phyloP scores from a whole-genome alignment of 1,140 invertebrate genomes.

The Brachionus angularis region DNA sequence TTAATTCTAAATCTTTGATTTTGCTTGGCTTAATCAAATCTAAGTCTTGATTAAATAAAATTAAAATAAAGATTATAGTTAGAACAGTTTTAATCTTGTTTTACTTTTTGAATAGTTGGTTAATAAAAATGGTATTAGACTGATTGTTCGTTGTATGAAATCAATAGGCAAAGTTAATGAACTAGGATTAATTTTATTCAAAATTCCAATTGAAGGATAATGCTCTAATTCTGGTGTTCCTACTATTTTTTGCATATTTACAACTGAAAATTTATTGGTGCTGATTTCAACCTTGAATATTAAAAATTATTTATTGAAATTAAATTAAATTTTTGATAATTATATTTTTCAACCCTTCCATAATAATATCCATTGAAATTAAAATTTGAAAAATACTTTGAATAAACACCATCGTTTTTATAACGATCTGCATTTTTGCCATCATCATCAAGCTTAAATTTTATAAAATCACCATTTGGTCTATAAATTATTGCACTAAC shows the following conservation, averaged over 20 bases:
- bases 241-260: background rate
- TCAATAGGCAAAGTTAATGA: background rate
- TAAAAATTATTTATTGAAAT: background rate
- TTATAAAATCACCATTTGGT: slow-evolving; percentile 38
- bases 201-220: background rate
- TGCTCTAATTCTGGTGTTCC: background rate
- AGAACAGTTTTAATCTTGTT: too few relatives aligned
- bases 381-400: slow-evolving; percentile 37
- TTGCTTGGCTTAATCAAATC: slow-evolving; percentile 8
- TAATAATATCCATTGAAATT: slow-evolving; percentile 18
- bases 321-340: background rate
- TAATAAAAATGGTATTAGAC: background rate
- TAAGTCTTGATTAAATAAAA: background rate
- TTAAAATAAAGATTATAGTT: background rate
- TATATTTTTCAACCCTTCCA: slow-evolving; percentile 4
- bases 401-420: slow-evolving; percentile 37
- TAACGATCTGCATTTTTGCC: slow-evolving; percentile 30
- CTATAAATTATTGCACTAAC: slow-evolving; percentile 16
- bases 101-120: background rate
- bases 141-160: background rate
- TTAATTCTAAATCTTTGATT: background rate
- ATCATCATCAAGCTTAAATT: slow-evolving; percentile 11
- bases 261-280: background rate
- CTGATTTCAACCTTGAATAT: background rate
- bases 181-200: background rate